phyloP scores from a whole-genome alignment of 2,797 vertebrate species.

The Anabas testudineus region DNA sequence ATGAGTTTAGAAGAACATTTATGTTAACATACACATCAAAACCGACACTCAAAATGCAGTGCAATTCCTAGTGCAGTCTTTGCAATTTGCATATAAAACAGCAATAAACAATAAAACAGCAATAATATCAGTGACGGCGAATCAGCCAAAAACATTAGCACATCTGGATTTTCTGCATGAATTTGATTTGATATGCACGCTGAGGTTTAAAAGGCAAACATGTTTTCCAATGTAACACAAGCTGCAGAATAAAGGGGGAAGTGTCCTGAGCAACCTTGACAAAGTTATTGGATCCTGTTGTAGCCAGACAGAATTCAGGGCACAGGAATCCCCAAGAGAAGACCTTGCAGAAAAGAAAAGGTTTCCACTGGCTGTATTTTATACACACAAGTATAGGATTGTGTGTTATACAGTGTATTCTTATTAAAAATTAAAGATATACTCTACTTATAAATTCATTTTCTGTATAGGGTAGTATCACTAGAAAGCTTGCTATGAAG shows the following conservation, averaged over 20 bases:
- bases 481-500: background rate
- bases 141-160: background rate
- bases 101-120: background rate
- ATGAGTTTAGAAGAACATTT: conserved; percentile 12
- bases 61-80: background rate
- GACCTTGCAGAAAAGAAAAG: conserved; percentile 4
- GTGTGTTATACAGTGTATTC: background rate
- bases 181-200: too few species aligned
- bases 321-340: conserved; percentile 24
- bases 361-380: conserved; percentile 13
- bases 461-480: background rate
- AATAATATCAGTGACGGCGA: too few species aligned
- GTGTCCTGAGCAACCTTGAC: conserved; percentile 38
- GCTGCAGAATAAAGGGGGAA: conserved; percentile 3
- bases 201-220: conserved; percentile 1
- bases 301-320: conserved; percentile 29
- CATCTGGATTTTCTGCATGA: background rate
- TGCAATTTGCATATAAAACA: background rate
- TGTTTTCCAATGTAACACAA: background rate
- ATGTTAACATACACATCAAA: background rate
- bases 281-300: conserved; percentile 3
- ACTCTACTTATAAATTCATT: too few species aligned
- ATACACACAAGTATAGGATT: background rate
- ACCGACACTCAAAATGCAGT: background rate
- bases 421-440: too few species aligned